Evolutionary conservation across 1,140 invertebrate genomes (phyloP).

Genomic region (Araneus ventricosus): DNA sequence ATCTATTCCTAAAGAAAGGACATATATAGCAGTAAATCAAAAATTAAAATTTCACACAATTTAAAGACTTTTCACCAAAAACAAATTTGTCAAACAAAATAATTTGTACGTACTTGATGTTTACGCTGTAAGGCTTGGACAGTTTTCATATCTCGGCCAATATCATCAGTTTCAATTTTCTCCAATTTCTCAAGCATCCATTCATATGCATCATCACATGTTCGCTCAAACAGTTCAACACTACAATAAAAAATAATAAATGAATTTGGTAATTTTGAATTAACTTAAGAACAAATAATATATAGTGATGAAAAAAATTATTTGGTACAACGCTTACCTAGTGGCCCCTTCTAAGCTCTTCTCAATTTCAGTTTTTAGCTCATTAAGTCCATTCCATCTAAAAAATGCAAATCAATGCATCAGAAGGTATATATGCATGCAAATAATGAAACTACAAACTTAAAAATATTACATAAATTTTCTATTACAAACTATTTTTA

Average conservation of each 20-base stretch:
- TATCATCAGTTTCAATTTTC: slow-evolving; percentile 85
- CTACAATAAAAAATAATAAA: slow-evolving; percentile 81
- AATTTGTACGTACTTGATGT: slow-evolving; percentile 82
- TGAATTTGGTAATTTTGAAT: background rate
- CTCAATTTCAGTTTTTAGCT: slow-evolving; percentile 93
- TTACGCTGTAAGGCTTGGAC: slow-evolving; percentile 93
- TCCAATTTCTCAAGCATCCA: slow-evolving; percentile 97
- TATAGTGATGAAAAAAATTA: background rate
- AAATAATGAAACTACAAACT: background rate
- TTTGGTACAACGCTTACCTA: slow-evolving; percentile 81
- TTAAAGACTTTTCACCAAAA: too few species aligned
- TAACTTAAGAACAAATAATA: background rate
- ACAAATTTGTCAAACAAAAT: background rate
- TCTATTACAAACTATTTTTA: too few species aligned
- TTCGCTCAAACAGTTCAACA: slow-evolving; percentile 95
- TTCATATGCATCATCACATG: slow-evolving; percentile 94
- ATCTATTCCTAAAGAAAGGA: too few species aligned
- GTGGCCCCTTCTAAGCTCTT: slow-evolving; percentile 94
- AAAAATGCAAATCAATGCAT: slow-evolving; percentile 61
- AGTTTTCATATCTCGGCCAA: slow-evolving; percentile 92
- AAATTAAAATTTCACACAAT: too few species aligned
- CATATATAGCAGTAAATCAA: too few species aligned
- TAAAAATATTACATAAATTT: too few species aligned
- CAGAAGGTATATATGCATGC: background rate
- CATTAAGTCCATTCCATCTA: slow-evolving; percentile 90